phyloP scores from a whole-genome alignment of 1,140 invertebrate genomes.

The Lordiphosa collinella region DNA sequence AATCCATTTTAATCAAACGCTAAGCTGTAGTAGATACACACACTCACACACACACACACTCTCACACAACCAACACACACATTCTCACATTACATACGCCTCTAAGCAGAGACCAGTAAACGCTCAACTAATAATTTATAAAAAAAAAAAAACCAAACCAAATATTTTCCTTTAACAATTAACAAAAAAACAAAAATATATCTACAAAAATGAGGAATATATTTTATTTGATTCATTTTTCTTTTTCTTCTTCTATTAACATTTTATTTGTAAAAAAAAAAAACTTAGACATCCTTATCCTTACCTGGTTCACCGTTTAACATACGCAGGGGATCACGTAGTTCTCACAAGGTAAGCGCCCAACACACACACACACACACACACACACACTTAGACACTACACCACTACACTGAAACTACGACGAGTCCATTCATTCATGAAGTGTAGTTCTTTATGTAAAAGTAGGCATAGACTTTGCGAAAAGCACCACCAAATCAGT shows the following conservation, averaged over 20 bases:
- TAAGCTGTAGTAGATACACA: slow-evolving; percentile 36
- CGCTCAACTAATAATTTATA: slow-evolving; percentile 7
- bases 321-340: slow-evolving; percentile 91
- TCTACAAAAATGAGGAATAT: slow-evolving; percentile 49
- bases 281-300: slow-evolving; percentile 93
- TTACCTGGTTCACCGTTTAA: slow-evolving; percentile 98
- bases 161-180: too few relatives aligned
- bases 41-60: slow-evolving; percentile 24
- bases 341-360: slow-evolving; percentile 91
- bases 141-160: not conserved
- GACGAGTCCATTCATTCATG: not conserved
- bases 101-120: slow-evolving; percentile 10
- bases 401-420: slow-evolving; percentile 9
- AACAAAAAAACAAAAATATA: slow-evolving; percentile 24
- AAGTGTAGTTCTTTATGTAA: too few relatives aligned
- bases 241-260: slow-evolving; percentile 75
- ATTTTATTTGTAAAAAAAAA: slow-evolving; percentile 67
- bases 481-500: too few relatives aligned
- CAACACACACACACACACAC: slow-evolving; percentile 52
- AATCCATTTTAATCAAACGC: slow-evolving; percentile 23
- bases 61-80: slow-evolving; percentile 5
- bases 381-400: slow-evolving; percentile 10
- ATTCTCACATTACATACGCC: slow-evolving; percentile 12
- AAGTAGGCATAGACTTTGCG: too few relatives aligned
- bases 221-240: slow-evolving; percentile 76